Conservation (phyloP, 2,113 vertebrate genomes). For the Hippotragus niger region DNA sequence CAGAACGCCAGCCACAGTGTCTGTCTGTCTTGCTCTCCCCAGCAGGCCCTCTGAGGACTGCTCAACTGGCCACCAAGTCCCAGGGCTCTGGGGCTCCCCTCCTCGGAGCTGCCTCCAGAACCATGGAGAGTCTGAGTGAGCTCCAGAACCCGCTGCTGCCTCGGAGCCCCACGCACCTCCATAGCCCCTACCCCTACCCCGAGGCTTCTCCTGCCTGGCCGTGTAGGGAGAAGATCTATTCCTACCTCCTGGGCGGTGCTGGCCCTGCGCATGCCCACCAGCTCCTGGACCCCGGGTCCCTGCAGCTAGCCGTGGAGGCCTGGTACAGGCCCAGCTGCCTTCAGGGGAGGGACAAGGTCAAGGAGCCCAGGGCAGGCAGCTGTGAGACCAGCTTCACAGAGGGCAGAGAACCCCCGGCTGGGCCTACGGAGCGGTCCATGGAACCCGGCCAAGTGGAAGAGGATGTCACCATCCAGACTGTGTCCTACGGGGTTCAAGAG, state of each 20-base stretch:
- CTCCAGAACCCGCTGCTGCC: constrained; percentile 94
- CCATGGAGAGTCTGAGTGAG: constrained; percentile 94
- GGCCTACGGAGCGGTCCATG: constrained; percentile 75
- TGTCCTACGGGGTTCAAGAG: constrained; percentile 95
- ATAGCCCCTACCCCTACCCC: constrained; percentile 82
- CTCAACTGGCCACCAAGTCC: neutral
- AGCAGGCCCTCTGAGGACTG: constrained; percentile 39
- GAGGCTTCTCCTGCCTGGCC: constrained; percentile 82
- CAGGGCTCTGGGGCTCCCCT: neutral
- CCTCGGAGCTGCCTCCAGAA: neutral
- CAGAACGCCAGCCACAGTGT: neutral
- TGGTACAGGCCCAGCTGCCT: constrained; percentile 91
- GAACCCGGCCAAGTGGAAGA: constrained; percentile 81
- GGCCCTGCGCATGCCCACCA: constrained; percentile 85
- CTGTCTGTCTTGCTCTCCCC: neutral
- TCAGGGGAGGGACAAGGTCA: constrained; percentile 90
- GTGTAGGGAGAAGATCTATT: constrained; percentile 89
- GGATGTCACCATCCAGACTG: constrained; percentile 92
- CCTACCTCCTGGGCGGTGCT: constrained; percentile 87
- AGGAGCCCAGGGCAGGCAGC: constrained; percentile 92
- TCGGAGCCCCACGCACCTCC: constrained; percentile 88
- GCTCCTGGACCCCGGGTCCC: constrained; percentile 91
- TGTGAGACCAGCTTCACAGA: constrained; percentile 97
- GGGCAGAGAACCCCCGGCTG: constrained; percentile 83
- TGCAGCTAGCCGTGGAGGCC: constrained; percentile 92